phyloP scores from a whole-genome alignment of 64 coral and sea anemone species.

The Pachyseris speciosa region DNA sequence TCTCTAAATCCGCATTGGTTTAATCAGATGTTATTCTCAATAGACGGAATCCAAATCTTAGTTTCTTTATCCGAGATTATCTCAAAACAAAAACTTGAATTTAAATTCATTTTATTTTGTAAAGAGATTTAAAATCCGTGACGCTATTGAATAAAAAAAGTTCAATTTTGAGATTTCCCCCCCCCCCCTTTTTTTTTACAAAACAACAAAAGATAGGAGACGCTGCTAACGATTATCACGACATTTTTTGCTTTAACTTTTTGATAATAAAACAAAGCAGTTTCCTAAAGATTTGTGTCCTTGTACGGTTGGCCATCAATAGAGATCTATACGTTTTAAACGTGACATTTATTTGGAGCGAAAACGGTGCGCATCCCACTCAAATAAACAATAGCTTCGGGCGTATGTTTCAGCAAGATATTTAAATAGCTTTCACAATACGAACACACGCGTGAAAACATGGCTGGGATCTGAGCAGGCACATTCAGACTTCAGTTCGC shows the following conservation, averaged over 20 bases:
- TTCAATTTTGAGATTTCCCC: background rate
- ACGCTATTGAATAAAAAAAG: background rate
- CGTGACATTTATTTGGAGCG: background rate
- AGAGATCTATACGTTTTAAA: background rate
- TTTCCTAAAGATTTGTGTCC: background rate
- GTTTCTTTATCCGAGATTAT: background rate
- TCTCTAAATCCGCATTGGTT: background rate
- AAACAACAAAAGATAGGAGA: background rate
- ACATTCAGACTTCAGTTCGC: background rate
- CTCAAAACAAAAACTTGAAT: background rate
- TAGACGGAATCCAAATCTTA: background rate
- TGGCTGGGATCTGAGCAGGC: background rate
- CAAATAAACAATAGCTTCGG: background rate
- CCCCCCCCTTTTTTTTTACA: background rate
- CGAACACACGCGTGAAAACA: background rate
- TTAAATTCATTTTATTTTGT: background rate
- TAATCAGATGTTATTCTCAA: background rate
- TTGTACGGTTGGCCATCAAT: background rate
- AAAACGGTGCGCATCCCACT: background rate
- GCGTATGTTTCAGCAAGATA: background rate
- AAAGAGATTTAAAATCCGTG: background rate
- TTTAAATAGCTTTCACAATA: too few species aligned
- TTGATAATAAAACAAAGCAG: background rate
- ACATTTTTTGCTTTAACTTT: too few species aligned
- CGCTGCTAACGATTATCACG: background rate